These are phyloP conservation scores for Ranitomeya imitator DNA, from an alignment of 2,113 vertebrate genomes.

Conservation along the genomic window DNA sequence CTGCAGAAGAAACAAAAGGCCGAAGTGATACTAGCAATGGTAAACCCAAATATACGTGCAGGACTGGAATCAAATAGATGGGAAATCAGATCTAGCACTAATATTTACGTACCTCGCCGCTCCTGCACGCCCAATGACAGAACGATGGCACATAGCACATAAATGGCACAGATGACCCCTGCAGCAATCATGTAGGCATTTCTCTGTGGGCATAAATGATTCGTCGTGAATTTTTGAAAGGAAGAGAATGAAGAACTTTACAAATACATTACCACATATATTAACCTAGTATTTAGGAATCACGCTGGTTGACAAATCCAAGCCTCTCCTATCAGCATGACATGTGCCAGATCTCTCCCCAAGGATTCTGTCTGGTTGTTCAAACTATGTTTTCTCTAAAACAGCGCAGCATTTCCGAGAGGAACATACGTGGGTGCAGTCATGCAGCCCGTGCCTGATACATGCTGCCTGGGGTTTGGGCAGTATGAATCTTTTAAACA, in stretches of 20 bases:
- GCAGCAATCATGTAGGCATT: constrained; percentile 88
- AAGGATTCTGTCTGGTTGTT: too few species aligned
- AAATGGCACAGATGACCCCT: constrained; percentile 84
- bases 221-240: not conserved
- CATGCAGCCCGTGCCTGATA: too few species aligned
- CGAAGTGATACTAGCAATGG: not conserved
- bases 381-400: too few species aligned
- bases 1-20: constrained; percentile 67
- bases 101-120: constrained; percentile 75
- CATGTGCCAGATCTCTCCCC: not conserved
- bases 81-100: too few species aligned
- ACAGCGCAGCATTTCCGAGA: too few species aligned
- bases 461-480: too few species aligned
- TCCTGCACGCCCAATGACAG: constrained; percentile 84
- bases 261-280: not conserved
- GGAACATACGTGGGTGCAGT: too few species aligned
- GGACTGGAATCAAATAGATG: not conserved
- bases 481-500: too few species aligned
- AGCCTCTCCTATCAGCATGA: not conserved
- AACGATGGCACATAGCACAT: constrained; percentile 81
- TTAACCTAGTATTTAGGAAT: too few species aligned
- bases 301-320: too few species aligned
- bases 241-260: not conserved
- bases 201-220: constrained; percentile 67
- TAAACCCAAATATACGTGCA: not conserved